Conservation (phyloP, 1,140 invertebrate genomes). For the Idris sp. region DNA sequence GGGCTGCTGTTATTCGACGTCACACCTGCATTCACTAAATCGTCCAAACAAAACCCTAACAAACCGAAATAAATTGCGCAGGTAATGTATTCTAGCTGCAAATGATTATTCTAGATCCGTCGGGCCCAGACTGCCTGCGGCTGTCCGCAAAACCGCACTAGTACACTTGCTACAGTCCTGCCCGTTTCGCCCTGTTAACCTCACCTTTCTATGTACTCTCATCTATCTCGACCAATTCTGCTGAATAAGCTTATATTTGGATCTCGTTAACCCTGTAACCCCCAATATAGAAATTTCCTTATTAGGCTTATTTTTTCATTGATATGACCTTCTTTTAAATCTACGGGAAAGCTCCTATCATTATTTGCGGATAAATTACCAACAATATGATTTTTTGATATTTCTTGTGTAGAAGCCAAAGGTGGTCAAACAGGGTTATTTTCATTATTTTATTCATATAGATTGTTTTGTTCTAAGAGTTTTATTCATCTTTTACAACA, state of each 20-base stretch:
- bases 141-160: constrained; percentile 69
- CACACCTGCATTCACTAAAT: constrained; percentile 60
- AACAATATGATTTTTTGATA: too few relatives aligned
- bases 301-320: too few relatives aligned
- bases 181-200: constrained; percentile 50
- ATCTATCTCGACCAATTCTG: constrained; percentile 42
- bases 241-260: constrained; percentile 61
- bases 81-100: constrained; percentile 74
- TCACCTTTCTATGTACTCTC: constrained; percentile 27
- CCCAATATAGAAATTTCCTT: too few relatives aligned
- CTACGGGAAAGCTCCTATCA: too few relatives aligned
- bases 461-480: too few relatives aligned
- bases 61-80: constrained; percentile 75
- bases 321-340: too few relatives aligned
- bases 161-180: constrained; percentile 62
- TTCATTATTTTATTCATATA: too few relatives aligned
- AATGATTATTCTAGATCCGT: constrained; percentile 76
- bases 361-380: too few relatives aligned
- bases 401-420: too few relatives aligned
- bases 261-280: constrained; percentile 68
- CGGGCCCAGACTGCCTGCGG: constrained; percentile 72
- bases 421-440: too few relatives aligned
- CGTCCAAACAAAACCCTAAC: constrained; percentile 73
- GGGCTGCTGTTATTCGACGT: neutral
- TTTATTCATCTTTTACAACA: too few relatives aligned